These are phyloP conservation scores for Paratrypauchen microcephalus DNA, from an alignment of 2,797 vertebrate species.

Conservation along the genomic window DNA sequence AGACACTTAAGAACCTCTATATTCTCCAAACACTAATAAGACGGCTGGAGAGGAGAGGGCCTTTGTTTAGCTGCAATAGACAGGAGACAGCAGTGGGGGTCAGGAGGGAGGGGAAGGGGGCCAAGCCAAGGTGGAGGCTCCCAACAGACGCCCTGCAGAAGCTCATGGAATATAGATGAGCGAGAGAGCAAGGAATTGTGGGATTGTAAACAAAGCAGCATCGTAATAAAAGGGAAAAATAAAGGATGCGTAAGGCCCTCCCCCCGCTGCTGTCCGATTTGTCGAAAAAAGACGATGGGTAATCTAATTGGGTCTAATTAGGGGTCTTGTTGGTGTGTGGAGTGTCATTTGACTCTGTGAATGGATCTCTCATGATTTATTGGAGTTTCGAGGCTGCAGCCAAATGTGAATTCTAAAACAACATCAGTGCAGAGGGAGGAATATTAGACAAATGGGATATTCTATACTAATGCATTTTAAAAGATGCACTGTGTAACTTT, in stretches of 20 bases:
- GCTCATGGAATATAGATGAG: slow-evolving; percentile 73
- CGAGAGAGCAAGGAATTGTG: slow-evolving; percentile 4
- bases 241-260: background rate
- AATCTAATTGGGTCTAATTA: slow-evolving; percentile 59
- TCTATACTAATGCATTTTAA: too few relatives aligned
- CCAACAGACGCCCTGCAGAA: slow-evolving; percentile 51
- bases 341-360: slow-evolving; percentile 12
- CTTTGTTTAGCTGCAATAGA: slow-evolving; percentile 39
- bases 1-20: slow-evolving; percentile 1
- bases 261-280: slow-evolving; percentile 11
- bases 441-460: too few relatives aligned
- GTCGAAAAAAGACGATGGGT: background rate
- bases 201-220: background rate
- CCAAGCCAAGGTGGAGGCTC: background rate
- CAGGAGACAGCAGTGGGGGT: slow-evolving; percentile 31
- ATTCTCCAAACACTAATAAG: background rate
- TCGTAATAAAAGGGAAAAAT: slow-evolving; percentile 4
- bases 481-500: too few relatives aligned
- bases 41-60: background rate
- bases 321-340: slow-evolving; percentile 22
- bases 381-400: background rate
- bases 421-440: too few relatives aligned
- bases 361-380: background rate
- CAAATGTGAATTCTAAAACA: background rate
- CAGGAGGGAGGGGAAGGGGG: background rate